Evolutionary conservation across 2,113 vertebrate genomes (phyloP).

Genomic region (Gallinago paraguaiae): DNA sequence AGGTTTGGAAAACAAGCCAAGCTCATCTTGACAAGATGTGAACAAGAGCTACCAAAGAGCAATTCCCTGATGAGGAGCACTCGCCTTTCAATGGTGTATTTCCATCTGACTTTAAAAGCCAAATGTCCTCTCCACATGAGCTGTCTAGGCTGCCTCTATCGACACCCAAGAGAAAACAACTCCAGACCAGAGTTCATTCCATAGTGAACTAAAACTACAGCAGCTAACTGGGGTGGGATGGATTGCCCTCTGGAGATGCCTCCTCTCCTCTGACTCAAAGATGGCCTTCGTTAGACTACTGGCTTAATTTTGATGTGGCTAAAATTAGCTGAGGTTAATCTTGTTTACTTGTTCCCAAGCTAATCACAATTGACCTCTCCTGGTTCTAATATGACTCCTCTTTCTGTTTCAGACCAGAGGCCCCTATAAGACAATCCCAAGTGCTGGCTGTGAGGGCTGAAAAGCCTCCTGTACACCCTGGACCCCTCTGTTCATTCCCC

Average conservation of each 20-base stretch:
- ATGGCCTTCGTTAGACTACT: neutral
- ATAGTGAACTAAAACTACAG: neutral
- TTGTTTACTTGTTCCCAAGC: neutral
- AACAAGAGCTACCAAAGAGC: neutral
- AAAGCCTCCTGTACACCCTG: neutral
- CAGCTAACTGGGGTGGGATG: neutral
- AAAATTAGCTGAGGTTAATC: constrained; percentile 19
- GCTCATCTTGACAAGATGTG: neutral
- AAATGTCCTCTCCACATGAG: neutral
- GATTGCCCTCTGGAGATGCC: neutral
- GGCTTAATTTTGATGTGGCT: neutral
- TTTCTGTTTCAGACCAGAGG: neutral
- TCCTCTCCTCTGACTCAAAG: neutral
- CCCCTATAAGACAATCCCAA: neutral
- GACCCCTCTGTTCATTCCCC: neutral
- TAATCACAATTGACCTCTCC: neutral
- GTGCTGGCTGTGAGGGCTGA: neutral
- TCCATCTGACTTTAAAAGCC: neutral
- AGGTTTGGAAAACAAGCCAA: neutral
- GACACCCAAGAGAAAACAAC: neutral
- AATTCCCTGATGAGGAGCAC: neutral
- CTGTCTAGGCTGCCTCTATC: neutral
- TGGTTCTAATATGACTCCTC: neutral
- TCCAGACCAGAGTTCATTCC: neutral
- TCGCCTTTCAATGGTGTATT: neutral